Base-by-base conservation (phyloP, 2,888 invertebrate species). In the Scaptodrosophila latifasciaeformis region DNA sequence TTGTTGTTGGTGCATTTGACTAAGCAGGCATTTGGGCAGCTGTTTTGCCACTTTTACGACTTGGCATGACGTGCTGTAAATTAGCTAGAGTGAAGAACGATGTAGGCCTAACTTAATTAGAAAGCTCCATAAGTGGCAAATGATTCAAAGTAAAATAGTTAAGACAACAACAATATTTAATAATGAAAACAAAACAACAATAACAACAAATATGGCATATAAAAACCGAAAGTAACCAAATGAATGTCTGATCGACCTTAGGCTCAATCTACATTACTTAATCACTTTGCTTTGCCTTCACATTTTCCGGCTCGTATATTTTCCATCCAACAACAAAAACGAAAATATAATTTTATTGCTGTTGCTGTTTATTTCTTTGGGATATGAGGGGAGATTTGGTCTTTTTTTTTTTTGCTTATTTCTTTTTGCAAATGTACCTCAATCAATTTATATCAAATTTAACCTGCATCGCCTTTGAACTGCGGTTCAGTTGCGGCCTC, bases 371-470 rank as follows among this genome's bases (percentile, higher is more conserved):
- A 24, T 24, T 31, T n/a, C 9, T 21, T 37, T 27, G 56, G 12
- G 30, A 18, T 30, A 31, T 19, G n/a, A 1, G 4, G 24, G 24
- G 4, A 3, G 18, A 5, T 30, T 37, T 27, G 45, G 55, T 29
- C 13, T 45, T 44, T 37, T 49, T 13, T 13, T 9, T 30, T 37
- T 42, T 49, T 29, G 2, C 18, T 19, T 5, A 12, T 51, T 29
- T 13, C 17, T 29, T 48, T 55, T 50, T 13, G 42, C 45, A 50
- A 61, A 65, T 59, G 54, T 40, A 47, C 58, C 45, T 37, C 68
- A 77, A 77, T 74, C 74, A 77, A 80, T 74, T 77, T 60, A 76
- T 77, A 80, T 77, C 68, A 70, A 70, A 63, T 56, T 76, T 80
- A 76, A 77, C 75, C 77, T 60, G 49, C 27, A 21, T 62, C 68